A percentile compares a stretch with the other conserved stretches of the same genome.
These are phyloP conservation scores for Podabrus alpinus DNA, from an alignment of 2,888 invertebrate genomes.

Conservation along the genomic window DNA sequence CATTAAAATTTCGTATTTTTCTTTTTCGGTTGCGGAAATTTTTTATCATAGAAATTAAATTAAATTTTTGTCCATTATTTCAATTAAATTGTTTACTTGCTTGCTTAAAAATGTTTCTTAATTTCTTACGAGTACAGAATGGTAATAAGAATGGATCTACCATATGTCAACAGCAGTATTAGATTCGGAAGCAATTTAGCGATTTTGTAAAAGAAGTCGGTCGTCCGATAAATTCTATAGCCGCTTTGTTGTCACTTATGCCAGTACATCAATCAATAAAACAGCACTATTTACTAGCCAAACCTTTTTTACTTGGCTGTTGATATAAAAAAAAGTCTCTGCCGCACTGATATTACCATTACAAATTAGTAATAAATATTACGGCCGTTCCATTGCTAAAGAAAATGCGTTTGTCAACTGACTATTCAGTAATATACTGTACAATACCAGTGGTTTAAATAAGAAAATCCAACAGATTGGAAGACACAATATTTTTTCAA, in stretches of 20 bases:
- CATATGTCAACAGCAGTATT: slow-evolving; percentile 45
- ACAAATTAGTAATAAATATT: background rate
- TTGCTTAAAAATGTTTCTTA: background rate
- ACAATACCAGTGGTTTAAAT: background rate
- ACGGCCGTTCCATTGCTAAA: background rate
- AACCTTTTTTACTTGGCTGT: slow-evolving; percentile 7
- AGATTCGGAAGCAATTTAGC: slow-evolving; percentile 45
- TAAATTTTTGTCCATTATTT: background rate
- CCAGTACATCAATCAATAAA: slow-evolving; percentile 40
- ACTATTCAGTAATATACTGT: background rate
- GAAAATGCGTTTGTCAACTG: background rate
- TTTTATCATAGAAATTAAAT: background rate
- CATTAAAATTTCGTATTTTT: slow-evolving; percentile 17
- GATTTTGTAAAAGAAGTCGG: slow-evolving; percentile 41
- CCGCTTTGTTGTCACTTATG: slow-evolving; percentile 44
- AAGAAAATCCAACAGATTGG: background rate
- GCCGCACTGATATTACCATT: background rate
- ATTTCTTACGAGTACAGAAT: slow-evolving; percentile 31
- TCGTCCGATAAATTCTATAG: slow-evolving; percentile 42
- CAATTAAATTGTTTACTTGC: background rate
- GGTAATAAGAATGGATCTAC: slow-evolving; percentile 38
- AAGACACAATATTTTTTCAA: no score
- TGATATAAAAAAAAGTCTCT: background rate
- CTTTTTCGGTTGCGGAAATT: background rate
- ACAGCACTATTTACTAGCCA: slow-evolving; percentile 13